Evolutionary conservation across 1,140 invertebrate genomes (phyloP).

Genomic region (Goniozus legneri): DNA sequence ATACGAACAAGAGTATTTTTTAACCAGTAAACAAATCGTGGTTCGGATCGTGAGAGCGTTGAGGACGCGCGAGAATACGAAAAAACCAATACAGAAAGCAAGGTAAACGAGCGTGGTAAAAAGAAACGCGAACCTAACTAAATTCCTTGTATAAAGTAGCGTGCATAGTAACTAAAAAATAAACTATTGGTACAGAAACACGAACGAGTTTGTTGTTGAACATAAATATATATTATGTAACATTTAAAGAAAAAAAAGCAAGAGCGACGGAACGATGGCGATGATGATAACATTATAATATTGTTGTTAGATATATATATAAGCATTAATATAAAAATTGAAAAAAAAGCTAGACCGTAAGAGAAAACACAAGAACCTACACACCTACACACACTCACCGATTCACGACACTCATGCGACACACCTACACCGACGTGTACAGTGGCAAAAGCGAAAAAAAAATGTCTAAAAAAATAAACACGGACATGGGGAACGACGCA

Average conservation of each 20-base stretch:
- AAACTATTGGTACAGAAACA: constrained; percentile 28
- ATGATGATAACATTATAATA: constrained; percentile 46
- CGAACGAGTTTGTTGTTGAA: constrained; percentile 48
- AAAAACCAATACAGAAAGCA: constrained; percentile 6
- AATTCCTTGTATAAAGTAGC: constrained; percentile 28
- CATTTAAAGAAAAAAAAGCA: constrained; percentile 26
- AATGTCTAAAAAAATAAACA: not conserved
- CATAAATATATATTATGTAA: constrained; percentile 41
- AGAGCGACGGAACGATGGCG: constrained; percentile 19
- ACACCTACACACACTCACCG: not conserved
- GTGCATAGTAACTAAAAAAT: constrained; percentile 28
- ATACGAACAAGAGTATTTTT: too few species aligned
- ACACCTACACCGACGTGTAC: not conserved
- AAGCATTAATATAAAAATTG: constrained; percentile 38
- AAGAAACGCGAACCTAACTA: constrained; percentile 10
- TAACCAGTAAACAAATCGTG: too few species aligned
- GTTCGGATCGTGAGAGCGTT: too few species aligned
- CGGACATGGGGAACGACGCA: not conserved
- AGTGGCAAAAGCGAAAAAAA: not conserved
- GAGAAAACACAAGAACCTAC: constrained; percentile 17
- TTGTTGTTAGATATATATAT: constrained; percentile 52
- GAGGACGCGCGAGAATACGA: too few species aligned
- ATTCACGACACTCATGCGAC: constrained; percentile 11
- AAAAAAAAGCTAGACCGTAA: constrained; percentile 34
- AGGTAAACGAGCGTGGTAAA: constrained; percentile 4